Percentiles rank a stretch among this genome's conserved stretches.
These are phyloP conservation scores for Coluber constrictor DNA, from an alignment of 2,797 vertebrate species.

Conservation along the genomic window DNA sequence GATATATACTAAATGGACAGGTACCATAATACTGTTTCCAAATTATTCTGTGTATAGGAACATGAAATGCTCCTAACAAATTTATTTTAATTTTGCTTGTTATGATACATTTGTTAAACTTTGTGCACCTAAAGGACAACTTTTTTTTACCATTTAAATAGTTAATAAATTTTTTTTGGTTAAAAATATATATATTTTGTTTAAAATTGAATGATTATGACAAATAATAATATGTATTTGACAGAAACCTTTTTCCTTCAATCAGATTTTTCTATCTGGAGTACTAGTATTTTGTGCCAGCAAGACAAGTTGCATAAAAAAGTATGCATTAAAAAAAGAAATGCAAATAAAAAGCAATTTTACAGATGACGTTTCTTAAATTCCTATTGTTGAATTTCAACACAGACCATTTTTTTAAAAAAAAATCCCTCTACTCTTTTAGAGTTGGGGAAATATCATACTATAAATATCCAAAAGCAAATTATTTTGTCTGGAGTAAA, in stretches of 20 bases:
- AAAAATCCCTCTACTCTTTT: slow-evolving; percentile 67
- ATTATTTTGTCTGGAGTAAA: slow-evolving; percentile 69
- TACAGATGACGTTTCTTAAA: not conserved
- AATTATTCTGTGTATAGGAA: not conserved
- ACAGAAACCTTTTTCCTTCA: not conserved
- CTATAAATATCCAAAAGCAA: slow-evolving; percentile 62
- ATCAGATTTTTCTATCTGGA: not conserved
- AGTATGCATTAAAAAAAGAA: not conserved
- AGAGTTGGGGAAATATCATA: slow-evolving; percentile 70
- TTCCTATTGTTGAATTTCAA: slow-evolving; percentile 29
- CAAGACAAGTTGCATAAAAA: not conserved
- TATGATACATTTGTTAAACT: not conserved
- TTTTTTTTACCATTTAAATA: not conserved
- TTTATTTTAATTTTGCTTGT: slow-evolving; percentile 16
- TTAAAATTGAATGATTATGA: not conserved
- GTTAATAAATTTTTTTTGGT: not conserved
- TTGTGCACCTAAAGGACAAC: not conserved
- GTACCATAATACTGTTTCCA: not conserved
- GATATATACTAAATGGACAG: not conserved
- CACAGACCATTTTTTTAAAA: slow-evolving; percentile 21
- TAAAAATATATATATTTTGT: slow-evolving; percentile 9
- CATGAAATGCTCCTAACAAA: slow-evolving; percentile 4
- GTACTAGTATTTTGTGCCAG: not conserved
- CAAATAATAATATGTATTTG: not conserved
- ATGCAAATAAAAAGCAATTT: not conserved